Percentiles rank a stretch among this genome's conserved stretches.
Conservation (phyloP, 2,113 vertebrate genomes). For the Cheilinus undulatus region DNA sequence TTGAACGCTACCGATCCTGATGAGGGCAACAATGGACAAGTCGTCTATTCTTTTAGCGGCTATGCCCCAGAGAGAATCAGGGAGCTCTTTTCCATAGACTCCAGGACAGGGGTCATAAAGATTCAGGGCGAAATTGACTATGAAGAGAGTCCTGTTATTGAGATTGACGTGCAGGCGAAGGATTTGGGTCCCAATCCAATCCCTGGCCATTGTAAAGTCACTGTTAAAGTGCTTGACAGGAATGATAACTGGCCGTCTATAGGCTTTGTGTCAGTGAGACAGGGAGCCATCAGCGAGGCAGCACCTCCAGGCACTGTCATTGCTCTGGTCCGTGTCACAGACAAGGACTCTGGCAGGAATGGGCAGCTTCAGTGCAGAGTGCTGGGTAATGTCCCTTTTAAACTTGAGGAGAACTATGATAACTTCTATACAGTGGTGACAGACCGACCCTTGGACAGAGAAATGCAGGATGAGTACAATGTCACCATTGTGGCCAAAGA, state of each 20-base stretch:
- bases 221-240: slow-evolving; percentile 94
- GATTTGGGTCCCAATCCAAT: slow-evolving; percentile 98
- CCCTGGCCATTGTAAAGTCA: slow-evolving; percentile 98
- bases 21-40: slow-evolving; percentile 95
- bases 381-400: slow-evolving; percentile 92
- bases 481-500: slow-evolving; percentile 97
- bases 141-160: slow-evolving; percentile 94
- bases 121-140: slow-evolving; percentile 98
- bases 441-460: slow-evolving; percentile 93
- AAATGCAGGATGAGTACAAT: slow-evolving; percentile 95
- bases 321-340: slow-evolving; percentile 94
- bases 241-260: slow-evolving; percentile 98
- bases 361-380: slow-evolving; percentile 97
- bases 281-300: slow-evolving; percentile 98
- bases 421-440: slow-evolving; percentile 98
- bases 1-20: slow-evolving; percentile 98
- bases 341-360: slow-evolving; percentile 95
- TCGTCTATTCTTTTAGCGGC: slow-evolving; percentile 96
- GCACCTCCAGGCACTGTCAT: slow-evolving; percentile 96
- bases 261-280: slow-evolving; percentile 95
- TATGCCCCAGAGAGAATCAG: slow-evolving; percentile 94
- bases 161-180: slow-evolving; percentile 96
- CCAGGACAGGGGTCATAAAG: slow-evolving; percentile 94
- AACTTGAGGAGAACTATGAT: slow-evolving; percentile 97
- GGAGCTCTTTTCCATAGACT: slow-evolving; percentile 96